Evolutionary conservation across 2,888 invertebrate species (phyloP), one percentile per base, ranked within the genome.

Genomic region (Xylota segnis): DNA sequence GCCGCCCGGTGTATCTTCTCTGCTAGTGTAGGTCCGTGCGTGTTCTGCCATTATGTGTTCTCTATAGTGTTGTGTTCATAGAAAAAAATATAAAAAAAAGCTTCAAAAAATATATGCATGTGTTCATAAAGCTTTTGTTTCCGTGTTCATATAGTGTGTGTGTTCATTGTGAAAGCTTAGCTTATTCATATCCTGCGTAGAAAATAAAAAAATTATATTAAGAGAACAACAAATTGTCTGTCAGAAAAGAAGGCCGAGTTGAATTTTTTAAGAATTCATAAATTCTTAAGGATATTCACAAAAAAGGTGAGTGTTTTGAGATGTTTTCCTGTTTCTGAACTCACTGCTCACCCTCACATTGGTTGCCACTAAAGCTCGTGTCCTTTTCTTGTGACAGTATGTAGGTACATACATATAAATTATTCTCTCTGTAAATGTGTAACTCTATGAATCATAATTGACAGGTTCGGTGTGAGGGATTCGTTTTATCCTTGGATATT

Each of bases 31-130:
- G 34, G 29, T 34, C 2, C 23, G 3, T 23, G 23, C 23, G 54
- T 68, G 23, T 27, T 68, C 16, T 47, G 45, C 58, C 58, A 34
- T 18, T 71, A 34, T 59, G 59, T 59, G 71, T 71, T 71, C 71
- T n/a, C 16, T 43, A 18, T 14, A 34, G 45, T 32, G 23, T 71
- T 71, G 71, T 71, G 58, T 71, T 59, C 71, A 71, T 59, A 45
- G 14, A 23, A 34, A 50, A 37, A 50, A 12, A n/a, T 66, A 27
- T 52, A 23, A 23, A 34, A 50, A n/a, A 18, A 66, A 66, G 50
- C 34, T 50, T 34, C 12, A 6, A 47, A 5, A 65, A 34, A 4
- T 27, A 63, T 47, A 16, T 50, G 34, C 14, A n/a, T 50, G 50
- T 65, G 45, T 70, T 70, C 71, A 58, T 37, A 18, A 47, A 58